Conservation (phyloP, 2,888 invertebrate species). For the Erebia epiphron region DNA sequence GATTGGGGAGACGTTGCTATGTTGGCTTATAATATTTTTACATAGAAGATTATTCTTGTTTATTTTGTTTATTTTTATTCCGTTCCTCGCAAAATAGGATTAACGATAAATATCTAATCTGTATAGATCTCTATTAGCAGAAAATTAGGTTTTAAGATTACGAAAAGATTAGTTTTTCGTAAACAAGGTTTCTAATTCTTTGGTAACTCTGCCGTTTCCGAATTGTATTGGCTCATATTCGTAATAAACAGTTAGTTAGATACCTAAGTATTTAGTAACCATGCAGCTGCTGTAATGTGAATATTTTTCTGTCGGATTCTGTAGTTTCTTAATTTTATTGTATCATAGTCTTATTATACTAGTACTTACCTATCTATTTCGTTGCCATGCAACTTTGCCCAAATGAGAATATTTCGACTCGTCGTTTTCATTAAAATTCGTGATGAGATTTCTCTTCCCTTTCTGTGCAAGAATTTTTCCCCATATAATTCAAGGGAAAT, state of each 20-base stretch:
- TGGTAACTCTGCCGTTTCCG: not conserved
- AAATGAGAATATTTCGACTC: constrained; percentile 38
- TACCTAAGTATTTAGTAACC: not conserved
- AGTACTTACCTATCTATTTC: too few species aligned
- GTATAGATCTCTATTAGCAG: too few species aligned
- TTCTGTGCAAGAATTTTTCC: constrained; percentile 57
- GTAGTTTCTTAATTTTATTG: not conserved
- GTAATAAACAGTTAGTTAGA: too few species aligned
- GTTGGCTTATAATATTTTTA: not conserved
- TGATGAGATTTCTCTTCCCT: constrained; percentile 49
- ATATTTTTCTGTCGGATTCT: not conserved
- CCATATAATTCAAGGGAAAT: constrained; percentile 68
- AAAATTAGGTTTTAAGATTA: too few species aligned
- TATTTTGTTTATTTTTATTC: too few species aligned
- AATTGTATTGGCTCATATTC: not conserved
- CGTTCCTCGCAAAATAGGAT: too few species aligned
- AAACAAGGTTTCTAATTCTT: not conserved
- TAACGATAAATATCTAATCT: too few species aligned
- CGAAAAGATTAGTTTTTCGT: not conserved
- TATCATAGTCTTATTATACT: not conserved
- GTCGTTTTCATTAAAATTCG: constrained; percentile 44
- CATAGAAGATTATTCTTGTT: not conserved
- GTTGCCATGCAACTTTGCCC: too few species aligned
- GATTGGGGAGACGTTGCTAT: not conserved
- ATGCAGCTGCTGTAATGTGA: not conserved